phyloP scores from a whole-genome alignment of 2,888 invertebrate genomes.

The Diachrysia chrysitis region DNA sequence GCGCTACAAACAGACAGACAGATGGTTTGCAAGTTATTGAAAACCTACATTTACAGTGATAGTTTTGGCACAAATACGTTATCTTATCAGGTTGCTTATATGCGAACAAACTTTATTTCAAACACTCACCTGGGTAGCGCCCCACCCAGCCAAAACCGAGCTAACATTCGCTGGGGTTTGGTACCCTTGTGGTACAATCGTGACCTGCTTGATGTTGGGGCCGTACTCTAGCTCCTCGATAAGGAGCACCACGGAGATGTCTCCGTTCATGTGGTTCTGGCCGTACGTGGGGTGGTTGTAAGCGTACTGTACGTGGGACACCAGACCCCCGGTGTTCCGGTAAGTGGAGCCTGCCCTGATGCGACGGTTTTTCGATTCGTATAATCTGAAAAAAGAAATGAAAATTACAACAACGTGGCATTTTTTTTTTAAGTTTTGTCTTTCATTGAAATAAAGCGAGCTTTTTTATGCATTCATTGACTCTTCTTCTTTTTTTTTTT shows the following conservation, averaged over 20 bases:
- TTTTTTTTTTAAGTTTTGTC: not conserved
- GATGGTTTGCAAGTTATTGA: no score
- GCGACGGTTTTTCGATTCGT: constrained; percentile 61
- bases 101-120: not conserved
- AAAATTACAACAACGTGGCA: not conserved
- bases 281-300: constrained; percentile 62
- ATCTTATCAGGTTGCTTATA: no score
- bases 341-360: constrained; percentile 70
- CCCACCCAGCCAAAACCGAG: constrained; percentile 58
- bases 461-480: no score
- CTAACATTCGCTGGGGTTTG: constrained; percentile 34
- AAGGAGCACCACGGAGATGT: constrained; percentile 70
- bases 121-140: constrained; percentile 48
- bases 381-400: constrained; percentile 53
- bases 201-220: constrained; percentile 15
- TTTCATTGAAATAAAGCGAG: no score
- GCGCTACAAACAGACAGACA: no score
- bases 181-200: constrained; percentile 39
- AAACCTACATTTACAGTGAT: no score
- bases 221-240: constrained; percentile 15
- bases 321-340: constrained; percentile 69
- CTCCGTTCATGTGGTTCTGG: constrained; percentile 51
- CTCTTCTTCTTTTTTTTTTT: no score
- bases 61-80: no score
- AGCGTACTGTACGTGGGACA: constrained; percentile 39